These are phyloP conservation scores for Propithecus deckenii DNA, from an alignment of 2,797 vertebrate species.

Conservation along the genomic window DNA sequence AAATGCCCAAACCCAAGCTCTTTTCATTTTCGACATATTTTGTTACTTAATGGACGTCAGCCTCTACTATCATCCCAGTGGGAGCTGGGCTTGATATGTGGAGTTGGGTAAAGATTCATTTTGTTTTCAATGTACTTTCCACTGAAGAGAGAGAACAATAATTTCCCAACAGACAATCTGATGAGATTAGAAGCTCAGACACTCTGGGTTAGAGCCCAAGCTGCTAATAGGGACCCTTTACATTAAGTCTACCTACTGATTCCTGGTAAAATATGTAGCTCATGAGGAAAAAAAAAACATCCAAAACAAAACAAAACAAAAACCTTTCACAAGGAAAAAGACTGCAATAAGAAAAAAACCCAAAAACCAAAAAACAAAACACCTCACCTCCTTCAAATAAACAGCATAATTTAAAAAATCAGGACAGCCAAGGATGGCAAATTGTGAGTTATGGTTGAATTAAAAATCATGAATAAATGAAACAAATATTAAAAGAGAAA, in stretches of 20 bases:
- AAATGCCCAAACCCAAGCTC: background rate
- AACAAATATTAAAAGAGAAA: slow-evolving; percentile 51
- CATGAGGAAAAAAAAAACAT: background rate
- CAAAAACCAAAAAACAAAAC: background rate
- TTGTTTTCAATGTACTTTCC: background rate
- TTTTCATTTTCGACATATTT: background rate
- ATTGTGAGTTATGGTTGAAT: background rate
- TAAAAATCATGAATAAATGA: slow-evolving; percentile 49
- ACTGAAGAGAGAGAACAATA: background rate
- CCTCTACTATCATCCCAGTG: background rate
- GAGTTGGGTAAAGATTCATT: background rate
- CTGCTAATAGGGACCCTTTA: background rate
- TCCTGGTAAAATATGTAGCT: background rate
- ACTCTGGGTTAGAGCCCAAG: background rate
- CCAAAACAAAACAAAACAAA: background rate
- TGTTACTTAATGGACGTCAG: background rate
- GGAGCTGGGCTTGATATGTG: background rate
- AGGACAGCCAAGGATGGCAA: background rate
- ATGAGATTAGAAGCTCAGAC: slow-evolving; percentile 11
- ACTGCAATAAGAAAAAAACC: background rate
- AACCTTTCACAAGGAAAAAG: background rate
- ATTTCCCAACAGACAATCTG: background rate
- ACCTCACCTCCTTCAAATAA: background rate
- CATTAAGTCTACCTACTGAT: background rate
- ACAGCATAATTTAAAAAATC: slow-evolving; percentile 3